Evolutionary conservation across 2,888 invertebrate species (phyloP).

Genomic region (Acanthosepion lycidas): DNA sequence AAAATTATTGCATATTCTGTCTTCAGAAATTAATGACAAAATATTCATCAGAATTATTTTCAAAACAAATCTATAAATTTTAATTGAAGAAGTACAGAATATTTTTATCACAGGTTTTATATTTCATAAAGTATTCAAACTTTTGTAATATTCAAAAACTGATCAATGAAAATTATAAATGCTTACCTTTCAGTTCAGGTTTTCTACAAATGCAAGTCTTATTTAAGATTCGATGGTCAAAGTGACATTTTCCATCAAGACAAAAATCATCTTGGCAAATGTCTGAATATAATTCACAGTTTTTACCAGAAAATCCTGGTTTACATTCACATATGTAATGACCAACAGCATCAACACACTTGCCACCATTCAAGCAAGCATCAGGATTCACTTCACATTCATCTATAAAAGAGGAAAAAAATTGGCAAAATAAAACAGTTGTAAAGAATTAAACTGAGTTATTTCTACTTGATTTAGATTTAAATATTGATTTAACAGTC

Average conservation of each 20-base stretch:
- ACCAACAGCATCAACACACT: neutral
- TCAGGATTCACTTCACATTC: neutral
- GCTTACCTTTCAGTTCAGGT: neutral
- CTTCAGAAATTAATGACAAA: neutral
- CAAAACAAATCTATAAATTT: no score
- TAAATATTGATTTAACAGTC: no score
- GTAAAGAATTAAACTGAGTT: neutral
- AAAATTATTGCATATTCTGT: neutral
- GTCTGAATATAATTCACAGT: neutral
- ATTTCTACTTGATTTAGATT: no score
- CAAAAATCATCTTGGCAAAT: neutral
- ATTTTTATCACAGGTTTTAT: neutral
- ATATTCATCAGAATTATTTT: neutral
- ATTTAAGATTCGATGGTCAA: neutral
- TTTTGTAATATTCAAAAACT: neutral
- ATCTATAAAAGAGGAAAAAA: neutral
- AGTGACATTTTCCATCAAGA: neutral
- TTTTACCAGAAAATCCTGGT: neutral
- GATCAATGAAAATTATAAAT: neutral
- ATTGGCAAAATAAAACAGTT: neutral
- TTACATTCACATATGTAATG: neutral
- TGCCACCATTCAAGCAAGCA: neutral
- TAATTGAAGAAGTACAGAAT: no score
- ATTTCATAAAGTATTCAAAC: neutral
- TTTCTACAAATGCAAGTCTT: conserved; percentile 23